phyloP scores from a whole-genome alignment of 2,888 invertebrate genomes.

The Plagodis dolabraria region DNA sequence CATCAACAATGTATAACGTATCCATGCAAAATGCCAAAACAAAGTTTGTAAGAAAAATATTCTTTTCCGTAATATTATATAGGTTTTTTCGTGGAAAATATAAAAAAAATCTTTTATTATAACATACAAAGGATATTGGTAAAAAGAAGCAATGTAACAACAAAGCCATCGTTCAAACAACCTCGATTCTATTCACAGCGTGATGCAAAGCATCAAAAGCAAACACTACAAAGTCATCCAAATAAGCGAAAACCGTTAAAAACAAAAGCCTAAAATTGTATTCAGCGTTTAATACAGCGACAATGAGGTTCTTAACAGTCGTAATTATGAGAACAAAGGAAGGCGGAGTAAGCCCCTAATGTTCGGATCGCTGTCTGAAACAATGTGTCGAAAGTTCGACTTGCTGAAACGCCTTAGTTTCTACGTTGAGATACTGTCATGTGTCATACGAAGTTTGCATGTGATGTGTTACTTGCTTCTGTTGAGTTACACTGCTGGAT shows the following conservation, averaged over 20 bases:
- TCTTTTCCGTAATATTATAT: too few relatives aligned
- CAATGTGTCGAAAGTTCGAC: conserved; percentile 30
- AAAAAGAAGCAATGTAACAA: too few relatives aligned
- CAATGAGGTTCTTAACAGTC: conserved; percentile 57
- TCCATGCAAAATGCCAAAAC: too few relatives aligned
- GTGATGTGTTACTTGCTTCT: conserved; percentile 4
- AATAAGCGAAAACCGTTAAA: conserved; percentile 49
- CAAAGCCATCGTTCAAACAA: neutral
- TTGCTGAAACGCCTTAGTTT: conserved; percentile 14
- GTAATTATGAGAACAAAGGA: conserved; percentile 66
- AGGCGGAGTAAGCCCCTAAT: conserved; percentile 53
- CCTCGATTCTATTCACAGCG: conserved; percentile 1
- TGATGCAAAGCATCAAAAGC: conserved; percentile 8
- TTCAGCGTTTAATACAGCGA: conserved; percentile 43
- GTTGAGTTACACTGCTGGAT: conserved; percentile 1
- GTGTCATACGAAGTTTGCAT: conserved; percentile 17
- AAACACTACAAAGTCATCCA: conserved; percentile 40
- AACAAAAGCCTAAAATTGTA: conserved; percentile 47
- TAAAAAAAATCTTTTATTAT: too few relatives aligned
- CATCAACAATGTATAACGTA: too few relatives aligned
- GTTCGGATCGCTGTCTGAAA: conserved; percentile 37
- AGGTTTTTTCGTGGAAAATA: too few relatives aligned
- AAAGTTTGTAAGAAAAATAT: too few relatives aligned
- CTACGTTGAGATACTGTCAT: conserved; percentile 12
- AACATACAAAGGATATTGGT: too few relatives aligned